Percentiles rank a stretch among this genome's conserved stretches.
phyloP scores from a whole-genome alignment of 30 jellyfish, hydroid and myxozoan genomes.

The Clytia hemisphaerica region DNA sequence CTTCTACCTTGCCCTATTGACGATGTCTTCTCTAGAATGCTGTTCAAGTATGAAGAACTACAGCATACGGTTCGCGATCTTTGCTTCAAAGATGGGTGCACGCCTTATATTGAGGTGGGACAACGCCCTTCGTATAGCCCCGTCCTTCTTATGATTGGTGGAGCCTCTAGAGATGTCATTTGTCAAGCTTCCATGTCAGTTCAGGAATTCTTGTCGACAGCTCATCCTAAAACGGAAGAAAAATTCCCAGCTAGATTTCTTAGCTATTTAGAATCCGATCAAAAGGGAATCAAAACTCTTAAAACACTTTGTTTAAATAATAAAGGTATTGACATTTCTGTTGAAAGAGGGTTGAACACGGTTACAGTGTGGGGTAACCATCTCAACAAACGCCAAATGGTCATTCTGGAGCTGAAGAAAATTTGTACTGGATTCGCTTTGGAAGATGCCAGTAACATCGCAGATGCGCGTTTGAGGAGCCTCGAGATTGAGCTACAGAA shows the following conservation, averaged over 20 bases:
- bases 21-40: slow-evolving; percentile 1
- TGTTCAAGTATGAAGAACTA: background rate
- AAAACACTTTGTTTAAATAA: background rate
- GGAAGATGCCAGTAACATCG: slow-evolving; percentile 10
- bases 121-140: background rate
- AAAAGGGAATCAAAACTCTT: background rate
- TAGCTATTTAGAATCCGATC: background rate
- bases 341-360: background rate
- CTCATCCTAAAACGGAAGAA: background rate
- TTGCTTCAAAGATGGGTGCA: background rate
- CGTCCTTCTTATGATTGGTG: background rate
- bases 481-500: background rate
- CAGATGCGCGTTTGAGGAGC: slow-evolving; percentile 6
- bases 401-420: background rate
- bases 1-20: slow-evolving; percentile 8
- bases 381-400: background rate
- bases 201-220: background rate
- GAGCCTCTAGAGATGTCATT: background rate
- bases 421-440: slow-evolving; percentile 9
- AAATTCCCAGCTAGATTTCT: background rate
- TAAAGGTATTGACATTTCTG: slow-evolving; percentile 1
- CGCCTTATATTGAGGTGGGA: background rate
- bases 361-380: slow-evolving; percentile 4
- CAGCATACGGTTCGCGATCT: background rate
- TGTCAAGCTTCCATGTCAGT: background rate